phyloP scores from a whole-genome alignment of 2,113 vertebrate species.

The Rattus rattus region DNA sequence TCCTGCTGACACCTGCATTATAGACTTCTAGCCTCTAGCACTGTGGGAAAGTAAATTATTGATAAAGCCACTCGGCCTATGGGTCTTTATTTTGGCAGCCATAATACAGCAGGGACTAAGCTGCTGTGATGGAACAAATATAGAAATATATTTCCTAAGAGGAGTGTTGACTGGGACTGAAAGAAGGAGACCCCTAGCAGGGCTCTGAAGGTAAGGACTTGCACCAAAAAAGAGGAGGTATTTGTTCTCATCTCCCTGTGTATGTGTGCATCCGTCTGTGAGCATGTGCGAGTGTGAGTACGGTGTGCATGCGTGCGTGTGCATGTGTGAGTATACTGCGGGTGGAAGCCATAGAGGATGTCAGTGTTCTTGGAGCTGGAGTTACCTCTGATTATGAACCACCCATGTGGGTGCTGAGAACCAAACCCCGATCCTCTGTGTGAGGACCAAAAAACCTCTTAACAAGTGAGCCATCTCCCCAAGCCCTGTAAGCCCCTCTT shows the following conservation, averaged over 20 bases:
- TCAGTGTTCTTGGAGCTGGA: not conserved
- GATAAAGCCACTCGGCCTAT: too few species aligned
- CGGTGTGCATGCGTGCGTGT: not conserved
- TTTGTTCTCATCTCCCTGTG: not conserved
- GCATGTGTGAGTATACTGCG: not conserved
- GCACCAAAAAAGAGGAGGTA: not conserved
- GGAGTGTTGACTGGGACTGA: not conserved
- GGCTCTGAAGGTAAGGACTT: not conserved
- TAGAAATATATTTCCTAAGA: not conserved
- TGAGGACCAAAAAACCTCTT: not conserved
- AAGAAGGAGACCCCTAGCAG: too few species aligned
- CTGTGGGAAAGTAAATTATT: not conserved
- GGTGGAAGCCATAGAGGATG: too few species aligned
- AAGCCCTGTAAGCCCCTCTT: not conserved
- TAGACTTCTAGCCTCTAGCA: not conserved
- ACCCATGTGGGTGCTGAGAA: not conserved
- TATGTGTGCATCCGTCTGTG: not conserved
- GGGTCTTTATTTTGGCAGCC: not conserved
- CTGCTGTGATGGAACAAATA: not conserved
- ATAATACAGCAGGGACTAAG: not conserved
- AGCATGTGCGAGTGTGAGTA: not conserved
- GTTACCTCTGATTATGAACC: not conserved
- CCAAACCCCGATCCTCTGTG: not conserved
- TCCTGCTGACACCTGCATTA: not conserved
- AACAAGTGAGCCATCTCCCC: not conserved